Base-by-base conservation (phyloP, 92 coral and sea anemone species). In the Parazoanthus darwini region DNA sequence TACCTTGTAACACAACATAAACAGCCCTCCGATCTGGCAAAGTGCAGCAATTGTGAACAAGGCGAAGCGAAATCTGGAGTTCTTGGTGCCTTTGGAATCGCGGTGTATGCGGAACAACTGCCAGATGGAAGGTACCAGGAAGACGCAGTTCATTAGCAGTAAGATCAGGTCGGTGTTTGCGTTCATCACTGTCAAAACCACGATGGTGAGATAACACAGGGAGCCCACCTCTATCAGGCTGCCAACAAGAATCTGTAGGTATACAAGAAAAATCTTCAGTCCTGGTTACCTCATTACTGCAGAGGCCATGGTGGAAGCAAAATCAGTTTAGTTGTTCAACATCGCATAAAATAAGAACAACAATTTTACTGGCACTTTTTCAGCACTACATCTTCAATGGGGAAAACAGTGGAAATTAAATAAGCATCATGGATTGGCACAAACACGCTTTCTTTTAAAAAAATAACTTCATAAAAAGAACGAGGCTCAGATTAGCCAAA, bases 111-210 rank as follows among this genome's bases (percentile, higher is more conserved):
- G 92, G 37, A 38, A 82, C 67, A 92, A 29, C 72, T 97, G 96
- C 97, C 99, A 92, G 11, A 89, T 38, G 43, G 93, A 88, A 15
- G 99, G 97, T 10, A 93, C 66, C 18, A 95, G 66, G 63, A 94
- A 92, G 37, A 97, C 94, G 65, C 94, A 90, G 85, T 93, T 97
- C 97, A 94, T 90, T 71, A 97, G 89, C 2, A 94, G 90, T 56
- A 97, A 72, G 77, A 94, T 89, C n/a, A 91, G 71, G 39, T 85
- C 90, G 6, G 94, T 92, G 18, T 89, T 73, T 48, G 94, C 74
- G 4, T 87, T 16, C 51, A 77, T 33, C 3, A 86, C 66, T 10
- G 92, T 80, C 3, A 97, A 39, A 23, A 93, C 82, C 6, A 95
- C 94, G 22, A 97, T 84, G 4, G 93, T 85, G 68, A 97, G 94